These are phyloP conservation scores for Cepphus grylle DNA, from an alignment of 2,113 vertebrate genomes.

Conservation along the genomic window DNA sequence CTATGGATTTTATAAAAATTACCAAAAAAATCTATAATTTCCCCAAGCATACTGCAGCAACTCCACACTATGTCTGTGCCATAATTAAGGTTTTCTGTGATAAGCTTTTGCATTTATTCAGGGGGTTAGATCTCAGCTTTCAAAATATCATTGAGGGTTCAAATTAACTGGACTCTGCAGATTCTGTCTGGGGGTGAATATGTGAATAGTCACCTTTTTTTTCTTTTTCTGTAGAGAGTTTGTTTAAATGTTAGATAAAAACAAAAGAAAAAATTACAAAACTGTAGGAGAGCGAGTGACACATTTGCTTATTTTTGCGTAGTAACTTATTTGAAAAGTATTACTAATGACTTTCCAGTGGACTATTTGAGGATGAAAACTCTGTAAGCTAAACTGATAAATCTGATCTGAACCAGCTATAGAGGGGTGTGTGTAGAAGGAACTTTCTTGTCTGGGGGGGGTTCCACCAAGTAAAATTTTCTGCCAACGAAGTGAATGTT, in stretches of 20 bases:
- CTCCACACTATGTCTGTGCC: neutral
- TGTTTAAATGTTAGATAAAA: neutral
- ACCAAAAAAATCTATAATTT: slow-evolving; percentile 26
- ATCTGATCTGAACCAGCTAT: neutral
- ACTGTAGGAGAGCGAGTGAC: neutral
- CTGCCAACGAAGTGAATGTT: neutral
- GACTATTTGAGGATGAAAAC: neutral
- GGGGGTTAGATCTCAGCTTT: neutral
- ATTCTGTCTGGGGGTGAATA: neutral
- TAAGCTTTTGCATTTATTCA: slow-evolving; percentile 19
- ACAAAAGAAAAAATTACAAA: neutral
- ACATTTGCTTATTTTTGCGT: neutral
- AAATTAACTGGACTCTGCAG: neutral
- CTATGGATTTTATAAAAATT: slow-evolving; percentile 42
- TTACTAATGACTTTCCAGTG: neutral
- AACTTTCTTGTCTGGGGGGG: neutral
- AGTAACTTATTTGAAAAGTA: neutral
- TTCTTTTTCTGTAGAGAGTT: neutral
- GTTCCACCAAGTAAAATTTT: neutral
- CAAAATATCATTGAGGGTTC: neutral
- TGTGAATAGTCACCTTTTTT: neutral
- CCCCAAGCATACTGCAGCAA: neutral
- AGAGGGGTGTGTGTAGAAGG: neutral
- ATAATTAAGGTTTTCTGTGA: slow-evolving; percentile 52
- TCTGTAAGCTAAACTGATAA: neutral